Evolutionary conservation across 2,888 invertebrate species (phyloP), one percentile per base, ranked within the genome.

Genomic region (Scelioninae gen. 2): DNA sequence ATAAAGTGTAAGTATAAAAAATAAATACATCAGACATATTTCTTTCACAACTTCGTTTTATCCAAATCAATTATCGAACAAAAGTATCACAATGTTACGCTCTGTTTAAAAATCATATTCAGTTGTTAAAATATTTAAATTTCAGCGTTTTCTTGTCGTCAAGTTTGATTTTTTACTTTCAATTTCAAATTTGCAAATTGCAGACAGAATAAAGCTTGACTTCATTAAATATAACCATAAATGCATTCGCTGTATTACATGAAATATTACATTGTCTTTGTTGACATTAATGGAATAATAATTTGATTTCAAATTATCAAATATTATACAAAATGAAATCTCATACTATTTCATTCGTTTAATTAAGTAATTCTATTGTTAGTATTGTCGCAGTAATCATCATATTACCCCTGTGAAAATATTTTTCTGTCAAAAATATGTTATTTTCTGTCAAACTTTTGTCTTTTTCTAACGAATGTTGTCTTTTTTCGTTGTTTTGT

Each of bases 11-110:
- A 43, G 19, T 43, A 43, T 43, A 39, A 43, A 43, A 43, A 43
- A 39, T 43, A 43, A 43, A 43, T 43, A 43, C n/a, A 11, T 43
- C n/a, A n/a, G 43, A 43, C 1, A 19, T n/a, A 10, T 43, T 43
- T 19, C 19, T 43, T n/a, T 3, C 18, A 19, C 19, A 43, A 19
- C 19, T 43, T 43, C n/a, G 35, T 35, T 35, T 7, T 2, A 35
- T 37, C 15, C 37, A 22, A 37, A 52, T 52, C 37, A 33, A 22
- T 15, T 52, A 52, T 52, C 22, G 52, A 52, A 52, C 35, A 15
- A 7, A 50, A 50, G 10, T 50, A 50, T 50, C 50, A 35, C 52
- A 16, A 37, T 35, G 37, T 37, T 13, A 4, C 22, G 37, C 37
- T 6, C 46, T 13, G 10, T 28, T 7, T 28, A 15, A 15, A 28